These are phyloP conservation scores for Gryllus bimaculatus DNA, from an alignment of 1,140 invertebrate genomes.

Conservation along the genomic window DNA sequence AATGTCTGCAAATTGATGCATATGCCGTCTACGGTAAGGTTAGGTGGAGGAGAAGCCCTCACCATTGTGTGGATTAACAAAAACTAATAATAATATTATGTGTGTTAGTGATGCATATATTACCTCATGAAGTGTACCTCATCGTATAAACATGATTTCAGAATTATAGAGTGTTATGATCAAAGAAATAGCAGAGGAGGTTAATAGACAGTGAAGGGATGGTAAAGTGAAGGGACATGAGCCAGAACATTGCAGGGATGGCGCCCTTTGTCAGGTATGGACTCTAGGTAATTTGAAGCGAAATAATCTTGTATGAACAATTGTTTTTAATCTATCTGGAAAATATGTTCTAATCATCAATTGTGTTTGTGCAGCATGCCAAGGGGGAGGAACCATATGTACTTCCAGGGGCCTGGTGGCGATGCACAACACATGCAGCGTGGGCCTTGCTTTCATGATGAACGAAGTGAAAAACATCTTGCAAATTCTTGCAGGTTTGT, in stretches of 20 bases:
- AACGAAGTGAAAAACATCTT: conserved; percentile 16
- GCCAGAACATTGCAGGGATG: conserved; percentile 21
- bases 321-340: neutral
- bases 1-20: neutral
- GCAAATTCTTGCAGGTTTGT: conserved; percentile 15
- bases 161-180: conserved; percentile 7
- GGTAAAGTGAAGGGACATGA: conserved; percentile 21
- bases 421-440: conserved; percentile 18
- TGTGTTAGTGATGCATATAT: neutral
- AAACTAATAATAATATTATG: neutral
- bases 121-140: neutral
- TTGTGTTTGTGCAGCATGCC: conserved; percentile 27
- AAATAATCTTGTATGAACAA: neutral
- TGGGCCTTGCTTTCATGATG: conserved; percentile 20
- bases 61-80: too few relatives aligned
- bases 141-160: conserved; percentile 9
- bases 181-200: conserved; percentile 14
- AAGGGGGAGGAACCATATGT: conserved; percentile 31
- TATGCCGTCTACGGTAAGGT: neutral
- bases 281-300: neutral
- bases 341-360: neutral
- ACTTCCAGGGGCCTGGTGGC: conserved; percentile 23
- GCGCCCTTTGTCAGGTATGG: conserved; percentile 21
- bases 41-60: neutral
- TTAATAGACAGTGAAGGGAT: conserved; percentile 19